Evolutionary conservation across 1,140 invertebrate species (phyloP).

Genomic region (Probaryconus sp.): DNA sequence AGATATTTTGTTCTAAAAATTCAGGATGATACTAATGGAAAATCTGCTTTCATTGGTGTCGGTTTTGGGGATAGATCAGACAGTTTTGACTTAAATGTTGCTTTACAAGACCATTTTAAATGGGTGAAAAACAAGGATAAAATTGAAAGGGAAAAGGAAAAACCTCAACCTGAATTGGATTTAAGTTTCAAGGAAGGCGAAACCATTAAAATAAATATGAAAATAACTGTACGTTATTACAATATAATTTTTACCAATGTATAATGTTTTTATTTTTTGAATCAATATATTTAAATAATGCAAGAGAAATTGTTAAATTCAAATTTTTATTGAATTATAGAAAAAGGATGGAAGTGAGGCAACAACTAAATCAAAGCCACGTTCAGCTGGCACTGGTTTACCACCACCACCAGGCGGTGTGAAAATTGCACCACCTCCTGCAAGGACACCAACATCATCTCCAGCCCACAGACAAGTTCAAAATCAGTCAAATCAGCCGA

Average conservation of each 20-base stretch:
- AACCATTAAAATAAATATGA: conserved; percentile 99
- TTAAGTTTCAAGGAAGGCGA: conserved; percentile 99
- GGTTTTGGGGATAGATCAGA: conserved; percentile 98
- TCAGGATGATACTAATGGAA: conserved; percentile 96
- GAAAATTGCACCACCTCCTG: conserved; percentile 83
- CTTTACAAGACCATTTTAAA: conserved; percentile 99
- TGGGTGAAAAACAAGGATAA: conserved; percentile 95
- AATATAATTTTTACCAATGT: too few species aligned
- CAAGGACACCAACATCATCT: conserved; percentile 83
- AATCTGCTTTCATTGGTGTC: conserved; percentile 97
- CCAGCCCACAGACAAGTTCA: conserved; percentile 82
- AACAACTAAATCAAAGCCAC: conserved; percentile 81
- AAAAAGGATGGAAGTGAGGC: conserved; percentile 92
- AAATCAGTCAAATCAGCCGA: conserved; percentile 77
- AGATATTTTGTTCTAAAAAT: conserved; percentile 98
- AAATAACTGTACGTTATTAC: conserved; percentile 94
- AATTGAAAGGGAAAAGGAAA: conserved; percentile 88
- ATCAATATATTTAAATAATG: too few species aligned
- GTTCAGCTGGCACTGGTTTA: conserved; percentile 82
- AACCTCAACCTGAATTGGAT: conserved; percentile 90
- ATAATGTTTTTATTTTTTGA: conserved; percentile 18
- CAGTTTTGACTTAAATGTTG: conserved; percentile 99
- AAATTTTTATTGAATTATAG: too few species aligned
- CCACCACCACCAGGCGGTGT: conserved; percentile 91
- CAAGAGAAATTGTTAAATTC: too few species aligned